phyloP scores from a whole-genome alignment of 2,888 invertebrate species.

The Keiferia lycopersicella region DNA sequence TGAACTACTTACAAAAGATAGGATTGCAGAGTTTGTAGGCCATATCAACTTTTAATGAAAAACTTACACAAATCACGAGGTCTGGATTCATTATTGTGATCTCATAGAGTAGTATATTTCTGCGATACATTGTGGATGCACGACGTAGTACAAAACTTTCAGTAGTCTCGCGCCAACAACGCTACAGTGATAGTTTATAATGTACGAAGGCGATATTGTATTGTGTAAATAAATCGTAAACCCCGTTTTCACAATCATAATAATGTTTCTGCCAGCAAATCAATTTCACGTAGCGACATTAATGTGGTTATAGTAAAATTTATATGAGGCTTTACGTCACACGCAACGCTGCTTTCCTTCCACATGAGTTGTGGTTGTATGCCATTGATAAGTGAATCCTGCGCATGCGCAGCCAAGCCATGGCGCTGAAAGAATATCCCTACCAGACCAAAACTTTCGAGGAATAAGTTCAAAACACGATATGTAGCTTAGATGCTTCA shows the following conservation, averaged over 20 bases:
- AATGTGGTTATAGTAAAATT: slow-evolving; percentile 80
- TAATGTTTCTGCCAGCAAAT: slow-evolving; percentile 80
- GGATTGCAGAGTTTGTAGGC: too few species aligned
- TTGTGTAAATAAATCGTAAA: slow-evolving; percentile 81
- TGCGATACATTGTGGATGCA: neutral
- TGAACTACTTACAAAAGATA: too few species aligned
- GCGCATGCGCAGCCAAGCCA: slow-evolving; percentile 40
- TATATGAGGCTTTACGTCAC: slow-evolving; percentile 78
- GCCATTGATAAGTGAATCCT: slow-evolving; percentile 57
- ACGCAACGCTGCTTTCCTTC: slow-evolving; percentile 63
- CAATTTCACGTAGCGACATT: slow-evolving; percentile 81
- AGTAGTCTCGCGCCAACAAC: slow-evolving; percentile 45
- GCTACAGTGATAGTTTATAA: slow-evolving; percentile 68
- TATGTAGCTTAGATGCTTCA: too few species aligned
- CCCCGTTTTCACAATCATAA: slow-evolving; percentile 81
- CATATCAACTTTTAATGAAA: too few species aligned
- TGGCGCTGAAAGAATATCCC: slow-evolving; percentile 32
- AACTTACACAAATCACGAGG: too few species aligned
- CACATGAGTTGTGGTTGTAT: slow-evolving; percentile 59
- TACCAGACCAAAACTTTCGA: slow-evolving; percentile 22
- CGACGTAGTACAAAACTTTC: slow-evolving; percentile 35
- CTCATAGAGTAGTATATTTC: neutral
- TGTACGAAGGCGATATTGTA: slow-evolving; percentile 70
- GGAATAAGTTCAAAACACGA: slow-evolving; percentile 40
- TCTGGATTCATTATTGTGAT: too few species aligned